Conservation (phyloP, 2,113 vertebrate genomes). For the Prinia subflava region DNA sequence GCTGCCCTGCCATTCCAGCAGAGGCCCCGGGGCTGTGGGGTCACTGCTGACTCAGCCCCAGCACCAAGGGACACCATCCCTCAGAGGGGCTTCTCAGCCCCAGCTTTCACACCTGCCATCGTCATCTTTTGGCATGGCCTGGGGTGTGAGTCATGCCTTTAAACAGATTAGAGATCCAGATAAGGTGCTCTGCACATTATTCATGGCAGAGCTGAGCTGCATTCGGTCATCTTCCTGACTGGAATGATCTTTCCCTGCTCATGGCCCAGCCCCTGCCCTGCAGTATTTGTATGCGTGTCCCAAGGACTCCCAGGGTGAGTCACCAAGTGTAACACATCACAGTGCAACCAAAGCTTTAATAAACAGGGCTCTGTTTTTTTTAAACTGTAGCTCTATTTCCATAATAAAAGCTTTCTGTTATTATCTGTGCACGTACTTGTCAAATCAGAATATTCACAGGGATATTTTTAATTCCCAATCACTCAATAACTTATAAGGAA, state of each 20-base stretch:
- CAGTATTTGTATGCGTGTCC: background rate
- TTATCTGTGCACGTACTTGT: slow-evolving; percentile 22
- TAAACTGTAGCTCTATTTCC: slow-evolving; percentile 29
- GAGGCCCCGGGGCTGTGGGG: background rate
- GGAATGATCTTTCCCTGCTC: background rate
- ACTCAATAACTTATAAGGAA: slow-evolving; percentile 2
- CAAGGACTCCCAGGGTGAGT: background rate
- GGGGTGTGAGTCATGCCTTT: slow-evolving; percentile 38
- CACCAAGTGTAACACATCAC: background rate
- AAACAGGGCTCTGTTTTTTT: background rate
- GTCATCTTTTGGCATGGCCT: background rate
- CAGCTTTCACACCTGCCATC: background rate
- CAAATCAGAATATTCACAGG: slow-evolving; percentile 10
- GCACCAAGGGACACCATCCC: fast-evolving
- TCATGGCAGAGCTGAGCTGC: background rate
- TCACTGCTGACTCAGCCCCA: background rate
- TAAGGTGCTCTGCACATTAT: background rate
- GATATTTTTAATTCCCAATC: slow-evolving; percentile 5
- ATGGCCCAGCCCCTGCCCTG: background rate
- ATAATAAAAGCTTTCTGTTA: slow-evolving; percentile 45
- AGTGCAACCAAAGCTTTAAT: background rate
- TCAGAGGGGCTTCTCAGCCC: background rate
- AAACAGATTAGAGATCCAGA: slow-evolving; percentile 36
- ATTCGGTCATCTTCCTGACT: background rate
- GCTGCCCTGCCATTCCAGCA: fast-evolving